phyloP scores from a whole-genome alignment of 1,140 invertebrate species.

The Vollenhovia emeryi region DNA sequence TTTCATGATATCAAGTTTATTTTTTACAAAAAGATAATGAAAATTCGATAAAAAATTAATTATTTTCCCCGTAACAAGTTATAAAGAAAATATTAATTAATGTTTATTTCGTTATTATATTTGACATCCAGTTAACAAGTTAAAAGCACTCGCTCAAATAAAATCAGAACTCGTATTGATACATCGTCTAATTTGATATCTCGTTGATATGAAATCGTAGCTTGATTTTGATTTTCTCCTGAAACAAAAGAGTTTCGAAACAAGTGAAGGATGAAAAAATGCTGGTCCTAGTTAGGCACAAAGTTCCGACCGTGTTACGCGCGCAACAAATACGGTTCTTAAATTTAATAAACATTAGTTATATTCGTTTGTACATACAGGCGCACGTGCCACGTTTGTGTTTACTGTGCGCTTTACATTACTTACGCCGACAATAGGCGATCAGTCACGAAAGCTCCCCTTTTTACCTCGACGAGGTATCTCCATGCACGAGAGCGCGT shows the following conservation, averaged over 20 bases:
- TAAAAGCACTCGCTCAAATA: not conserved
- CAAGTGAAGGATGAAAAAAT: not conserved
- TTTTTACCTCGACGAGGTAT: conserved; percentile 53
- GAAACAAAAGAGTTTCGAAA: not conserved
- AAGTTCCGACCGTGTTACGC: not conserved
- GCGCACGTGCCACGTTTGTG: not conserved
- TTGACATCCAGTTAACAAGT: not conserved
- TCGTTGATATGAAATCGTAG: not conserved
- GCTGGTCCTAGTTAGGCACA: not conserved
- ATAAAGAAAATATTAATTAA: not conserved
- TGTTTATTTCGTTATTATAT: no score
- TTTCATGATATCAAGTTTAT: not conserved
- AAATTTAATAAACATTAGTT: conserved; percentile 35
- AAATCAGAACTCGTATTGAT: not conserved
- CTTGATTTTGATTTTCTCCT: not conserved
- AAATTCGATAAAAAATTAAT: not conserved
- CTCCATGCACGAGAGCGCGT: conserved; percentile 42
- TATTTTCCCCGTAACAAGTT: not conserved
- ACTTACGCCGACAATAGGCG: conserved; percentile 57
- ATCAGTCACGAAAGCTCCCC: conserved; percentile 55
- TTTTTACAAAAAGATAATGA: not conserved
- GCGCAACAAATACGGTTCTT: not conserved
- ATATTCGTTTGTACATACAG: not conserved
- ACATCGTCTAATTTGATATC: not conserved
- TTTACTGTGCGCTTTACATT: conserved; percentile 53